Evolutionary conservation across 2,797 vertebrate species (phyloP).

Genomic region (Leucoraja ocellata): DNA sequence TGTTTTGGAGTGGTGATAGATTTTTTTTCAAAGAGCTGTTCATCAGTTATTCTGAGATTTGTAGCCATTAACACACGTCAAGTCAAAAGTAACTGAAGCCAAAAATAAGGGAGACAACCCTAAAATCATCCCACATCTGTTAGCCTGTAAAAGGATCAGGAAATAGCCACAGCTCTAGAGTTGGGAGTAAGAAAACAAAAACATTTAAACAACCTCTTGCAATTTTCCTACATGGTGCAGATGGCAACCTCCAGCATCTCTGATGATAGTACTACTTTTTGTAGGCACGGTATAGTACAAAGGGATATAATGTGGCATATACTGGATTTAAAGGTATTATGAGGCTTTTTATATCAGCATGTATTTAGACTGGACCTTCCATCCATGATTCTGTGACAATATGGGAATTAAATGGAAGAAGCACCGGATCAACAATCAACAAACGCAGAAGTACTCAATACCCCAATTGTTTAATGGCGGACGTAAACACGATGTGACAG

Average conservation of each 20-base stretch:
- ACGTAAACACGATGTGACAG: background rate
- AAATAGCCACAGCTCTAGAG: background rate
- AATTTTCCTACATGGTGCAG: background rate
- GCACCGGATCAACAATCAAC: background rate
- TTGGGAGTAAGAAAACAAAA: background rate
- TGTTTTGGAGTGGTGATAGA: background rate
- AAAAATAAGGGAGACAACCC: background rate
- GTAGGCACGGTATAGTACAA: background rate
- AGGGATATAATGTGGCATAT: background rate
- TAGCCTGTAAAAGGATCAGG: background rate
- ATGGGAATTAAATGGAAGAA: background rate
- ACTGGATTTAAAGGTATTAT: background rate
- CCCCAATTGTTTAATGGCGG: background rate
- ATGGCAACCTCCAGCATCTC: background rate
- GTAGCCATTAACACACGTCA: background rate
- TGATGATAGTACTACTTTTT: background rate
- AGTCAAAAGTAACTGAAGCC: background rate
- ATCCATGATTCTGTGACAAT: background rate
- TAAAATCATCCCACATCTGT: background rate
- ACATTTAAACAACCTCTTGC: background rate
- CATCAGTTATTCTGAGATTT: background rate
- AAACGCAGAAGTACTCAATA: background rate
- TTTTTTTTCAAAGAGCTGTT: background rate
- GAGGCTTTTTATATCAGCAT: background rate
- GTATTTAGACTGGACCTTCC: background rate